Conservation (phyloP, 2,888 invertebrate genomes). For the Eugnorisma glareosa region DNA sequence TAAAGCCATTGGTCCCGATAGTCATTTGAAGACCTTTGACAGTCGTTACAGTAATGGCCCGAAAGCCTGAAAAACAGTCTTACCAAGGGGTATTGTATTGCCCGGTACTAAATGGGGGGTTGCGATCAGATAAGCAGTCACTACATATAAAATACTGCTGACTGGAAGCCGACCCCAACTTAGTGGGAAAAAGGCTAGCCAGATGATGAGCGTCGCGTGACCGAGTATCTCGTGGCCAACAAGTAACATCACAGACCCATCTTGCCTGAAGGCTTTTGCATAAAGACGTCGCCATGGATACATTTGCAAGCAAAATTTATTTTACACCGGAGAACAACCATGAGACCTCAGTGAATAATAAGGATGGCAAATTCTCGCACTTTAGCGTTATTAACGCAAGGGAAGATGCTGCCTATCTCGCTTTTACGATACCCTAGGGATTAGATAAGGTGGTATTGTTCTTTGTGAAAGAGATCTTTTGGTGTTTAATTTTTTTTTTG, state of each 20-base stretch:
- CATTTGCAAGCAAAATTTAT: slow-evolving; percentile 43
- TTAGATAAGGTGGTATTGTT: slow-evolving; percentile 40
- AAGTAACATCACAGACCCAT: slow-evolving; percentile 13
- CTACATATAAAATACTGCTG: neutral
- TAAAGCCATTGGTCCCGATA: neutral
- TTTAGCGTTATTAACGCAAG: slow-evolving; percentile 42
- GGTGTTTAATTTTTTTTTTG: neutral
- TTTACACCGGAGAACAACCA: slow-evolving; percentile 27
- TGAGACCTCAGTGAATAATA: slow-evolving; percentile 40
- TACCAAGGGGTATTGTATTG: neutral
- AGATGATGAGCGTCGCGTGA: neutral
- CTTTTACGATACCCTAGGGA: slow-evolving; percentile 33
- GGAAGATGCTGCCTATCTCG: slow-evolving; percentile 39
- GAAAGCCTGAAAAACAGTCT: neutral
- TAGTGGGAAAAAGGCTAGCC: neutral
- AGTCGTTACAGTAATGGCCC: neutral
- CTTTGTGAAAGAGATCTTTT: slow-evolving; percentile 5
- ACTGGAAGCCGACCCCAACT: neutral
- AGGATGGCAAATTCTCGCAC: slow-evolving; percentile 41
- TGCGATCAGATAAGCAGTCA: neutral
- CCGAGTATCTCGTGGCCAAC: neutral
- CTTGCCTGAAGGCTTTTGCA: slow-evolving; percentile 32
- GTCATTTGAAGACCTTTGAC: neutral
- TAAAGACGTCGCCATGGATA: slow-evolving; percentile 41
- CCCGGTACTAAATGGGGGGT: neutral